A percentile compares a stretch with the other conserved stretches of the same genome.
Evolutionary conservation across 2,888 invertebrate species (phyloP).

Genomic region (Notocelia uddmanniana): DNA sequence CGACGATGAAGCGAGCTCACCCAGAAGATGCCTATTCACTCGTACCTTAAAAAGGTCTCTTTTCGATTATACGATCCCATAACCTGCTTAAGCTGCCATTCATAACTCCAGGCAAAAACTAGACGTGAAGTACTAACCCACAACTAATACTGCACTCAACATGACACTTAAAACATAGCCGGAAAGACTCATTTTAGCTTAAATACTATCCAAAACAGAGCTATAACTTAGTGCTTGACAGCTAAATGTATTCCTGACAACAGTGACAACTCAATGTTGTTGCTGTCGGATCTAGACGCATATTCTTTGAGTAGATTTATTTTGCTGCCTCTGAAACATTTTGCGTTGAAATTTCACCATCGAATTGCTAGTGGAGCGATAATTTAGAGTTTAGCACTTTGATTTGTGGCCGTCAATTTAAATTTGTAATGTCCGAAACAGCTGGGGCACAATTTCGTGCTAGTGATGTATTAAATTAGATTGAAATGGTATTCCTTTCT

Average conservation of each 20-base stretch:
- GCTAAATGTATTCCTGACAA: constrained; percentile 54
- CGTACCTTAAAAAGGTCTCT: too few species aligned
- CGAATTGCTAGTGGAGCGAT: background rate
- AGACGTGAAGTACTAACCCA: background rate
- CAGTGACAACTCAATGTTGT: constrained; percentile 54
- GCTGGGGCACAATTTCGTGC: background rate
- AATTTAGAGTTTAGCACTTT: constrained; percentile 11
- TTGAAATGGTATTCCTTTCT: background rate
- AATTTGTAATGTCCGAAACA: constrained; percentile 12
- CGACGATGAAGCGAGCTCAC: too few species aligned
- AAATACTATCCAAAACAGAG: background rate
- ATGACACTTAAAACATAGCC: background rate
- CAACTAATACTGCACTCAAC: background rate
- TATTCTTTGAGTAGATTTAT: constrained; percentile 47
- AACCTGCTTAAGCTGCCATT: constrained; percentile 12
- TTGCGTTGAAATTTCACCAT: constrained; percentile 25
- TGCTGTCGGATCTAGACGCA: constrained; percentile 46
- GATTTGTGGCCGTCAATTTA: constrained; percentile 20
- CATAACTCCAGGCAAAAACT: constrained; percentile 30
- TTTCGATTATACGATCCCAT: background rate
- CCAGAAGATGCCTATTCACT: too few species aligned
- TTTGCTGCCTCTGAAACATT: constrained; percentile 32
- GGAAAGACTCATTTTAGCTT: constrained; percentile 17
- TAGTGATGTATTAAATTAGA: background rate
- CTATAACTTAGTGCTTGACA: constrained; percentile 50